Base-by-base conservation (phyloP, 2,888 invertebrate genomes). In the Watsonalla binaria region DNA sequence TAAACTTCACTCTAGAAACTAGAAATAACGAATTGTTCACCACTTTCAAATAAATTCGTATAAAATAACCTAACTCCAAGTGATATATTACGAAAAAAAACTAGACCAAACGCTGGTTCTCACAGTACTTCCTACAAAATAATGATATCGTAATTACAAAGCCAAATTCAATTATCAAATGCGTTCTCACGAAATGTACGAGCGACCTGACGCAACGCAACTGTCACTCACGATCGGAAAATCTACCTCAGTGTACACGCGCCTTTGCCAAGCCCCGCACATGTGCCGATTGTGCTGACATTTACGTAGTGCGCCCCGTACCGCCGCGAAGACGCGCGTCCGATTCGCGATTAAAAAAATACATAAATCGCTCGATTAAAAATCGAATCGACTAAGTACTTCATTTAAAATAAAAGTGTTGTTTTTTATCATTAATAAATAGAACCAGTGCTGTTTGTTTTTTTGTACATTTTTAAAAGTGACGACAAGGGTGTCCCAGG, bases 241-340 rank as follows among this genome's bases (percentile, higher is more conserved):
- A 82, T 58, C 51, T 48, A 54, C 55, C 45, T 64, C 78, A 74
- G 61, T 74, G 62, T 79, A 74, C 52, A 66, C 79, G 54, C 60
- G 47, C 72, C 80, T 61, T 81, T 82, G 84, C 70, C 68, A 62
- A 72, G 76, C 74, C 76, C 84, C 88, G 90, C 87, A 87, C 89
- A 88, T 89, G 89, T 86, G 85, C 88, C 86, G 84, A 84, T 63
- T 76, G 82, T 78, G 77, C 88, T 86, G 87, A 88, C 89, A 88
- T 87, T 88, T 86, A 83, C 87, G 86, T 90, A 90, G 90, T 90
- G 84, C 84, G 86, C 81, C 82, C 83, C 78, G 84, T 80, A 76
- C 84, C 78, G 80, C 76, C 80, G 84, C 73, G 78, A 70, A 74
- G 76, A 80, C 84, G 86, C 80, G 78, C 81, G 83, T 76, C 72